Base-by-base conservation (phyloP, 2,113 vertebrate species). In the Thunnus thynnus region DNA sequence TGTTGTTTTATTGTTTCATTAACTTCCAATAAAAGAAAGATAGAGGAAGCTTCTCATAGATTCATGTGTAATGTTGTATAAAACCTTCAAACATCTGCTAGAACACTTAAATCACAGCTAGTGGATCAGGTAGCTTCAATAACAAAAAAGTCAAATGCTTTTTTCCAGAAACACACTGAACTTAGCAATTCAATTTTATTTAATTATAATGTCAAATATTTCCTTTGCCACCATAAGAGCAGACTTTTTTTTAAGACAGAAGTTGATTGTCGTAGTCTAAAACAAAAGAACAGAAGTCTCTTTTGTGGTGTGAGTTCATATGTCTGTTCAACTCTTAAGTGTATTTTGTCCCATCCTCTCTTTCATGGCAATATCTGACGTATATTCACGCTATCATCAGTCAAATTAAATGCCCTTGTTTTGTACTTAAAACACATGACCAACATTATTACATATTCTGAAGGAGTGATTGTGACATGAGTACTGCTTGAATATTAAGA, bases 1-100 rank as follows among this genome's bases (percentile, higher is more conserved):
- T 7, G 63, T 60, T 82, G 61, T 51, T 88, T 84, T 88, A 83
- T 80, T 85, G 68, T 91, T 91, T 89, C 78, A 88, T 90, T 89
- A 89, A 87, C 70, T 90, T 84, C 70, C 84, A 89, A 90, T 90
- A 85, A 88, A 84, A 88, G 69, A 22, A 56, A 64, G 17, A 76
- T 12, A 16, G 50, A 8, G 68, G 83, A 4, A 4, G 12, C 36
- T 22, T 0, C 5, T 61, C 44, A 32, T 71, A 30, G 25, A 32
- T 66, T 74, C 58, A 58, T 3, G 50, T 17, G 72, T 17, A 22
- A 51, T 55, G 57, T 56, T 0, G 63, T 25, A 36, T 41, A 48
- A 50, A 80, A 47, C 61, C 57, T 72, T 72, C 75, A 30, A 73
- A 50, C 83, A 74, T 44, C 86, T 73, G 65, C 62, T 56, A 17